Evolutionary conservation across 2,113 vertebrate genomes (phyloP).

Genomic region (Neofelis nebulosa): DNA sequence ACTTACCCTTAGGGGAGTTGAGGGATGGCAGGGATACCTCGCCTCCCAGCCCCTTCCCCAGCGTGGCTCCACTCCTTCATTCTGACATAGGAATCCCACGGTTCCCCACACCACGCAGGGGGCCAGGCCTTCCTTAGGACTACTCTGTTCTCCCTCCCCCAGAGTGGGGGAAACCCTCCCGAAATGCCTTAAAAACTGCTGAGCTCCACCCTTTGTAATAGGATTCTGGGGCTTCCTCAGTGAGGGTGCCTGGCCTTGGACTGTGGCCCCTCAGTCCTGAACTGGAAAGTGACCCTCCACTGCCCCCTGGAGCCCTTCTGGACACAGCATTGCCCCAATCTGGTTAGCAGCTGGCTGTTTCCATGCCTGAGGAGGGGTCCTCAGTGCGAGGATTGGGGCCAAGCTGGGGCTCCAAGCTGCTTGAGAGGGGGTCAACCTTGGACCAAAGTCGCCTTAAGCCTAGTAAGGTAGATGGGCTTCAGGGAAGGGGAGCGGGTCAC

Average conservation of each 20-base stretch:
- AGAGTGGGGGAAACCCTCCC: background rate
- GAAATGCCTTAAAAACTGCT: background rate
- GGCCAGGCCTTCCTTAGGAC: background rate
- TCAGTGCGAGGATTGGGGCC: slow-evolving; percentile 9
- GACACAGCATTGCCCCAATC: background rate
- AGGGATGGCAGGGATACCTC: background rate
- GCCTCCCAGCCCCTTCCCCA: background rate
- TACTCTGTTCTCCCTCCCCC: background rate
- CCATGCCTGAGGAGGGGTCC: slow-evolving; percentile 25
- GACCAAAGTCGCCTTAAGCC: slow-evolving; percentile 77
- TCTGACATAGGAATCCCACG: background rate
- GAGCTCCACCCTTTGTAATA: background rate
- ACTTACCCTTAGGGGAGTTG: background rate
- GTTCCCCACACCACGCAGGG: background rate
- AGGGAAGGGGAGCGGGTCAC: background rate
- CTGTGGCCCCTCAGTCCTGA: background rate
- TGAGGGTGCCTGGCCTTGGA: background rate
- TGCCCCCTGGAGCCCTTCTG: slow-evolving; percentile 29
- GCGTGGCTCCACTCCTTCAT: background rate
- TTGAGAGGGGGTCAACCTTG: slow-evolving; percentile 36
- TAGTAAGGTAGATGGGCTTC: slow-evolving; percentile 5
- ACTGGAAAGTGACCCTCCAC: slow-evolving; percentile 59
- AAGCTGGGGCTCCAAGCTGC: slow-evolving; percentile 56
- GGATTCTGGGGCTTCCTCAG: background rate
- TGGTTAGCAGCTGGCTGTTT: slow-evolving; percentile 61